These are phyloP conservation scores for Leptopilina boulardi DNA, from an alignment of 1,140 invertebrate species.

Conservation along the genomic window DNA sequence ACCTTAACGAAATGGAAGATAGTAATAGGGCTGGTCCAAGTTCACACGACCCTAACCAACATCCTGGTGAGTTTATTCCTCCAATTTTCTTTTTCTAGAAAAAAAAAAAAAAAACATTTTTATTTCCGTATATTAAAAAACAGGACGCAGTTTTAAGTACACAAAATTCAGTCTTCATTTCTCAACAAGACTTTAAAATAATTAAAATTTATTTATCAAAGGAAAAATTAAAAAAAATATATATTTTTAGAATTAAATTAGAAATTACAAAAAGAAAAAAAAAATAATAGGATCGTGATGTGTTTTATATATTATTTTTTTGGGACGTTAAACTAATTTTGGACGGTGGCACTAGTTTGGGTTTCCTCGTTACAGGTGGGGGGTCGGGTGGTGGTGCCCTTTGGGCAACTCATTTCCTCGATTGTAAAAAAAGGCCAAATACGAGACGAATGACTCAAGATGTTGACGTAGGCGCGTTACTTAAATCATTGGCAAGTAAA, in stretches of 20 bases:
- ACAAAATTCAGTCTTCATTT: neutral
- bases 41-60: conserved; percentile 74
- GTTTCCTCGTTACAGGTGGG: conserved; percentile 76
- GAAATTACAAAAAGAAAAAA: too few species aligned
- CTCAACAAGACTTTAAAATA: too few species aligned
- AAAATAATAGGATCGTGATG: neutral
- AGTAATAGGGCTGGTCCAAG: conserved; percentile 75
- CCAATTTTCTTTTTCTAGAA: conserved; percentile 35
- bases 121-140: conserved; percentile 36
- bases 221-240: too few species aligned
- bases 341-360: conserved; percentile 72
- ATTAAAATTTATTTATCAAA: too few species aligned
- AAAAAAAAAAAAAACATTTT: too few species aligned
- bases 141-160: neutral
- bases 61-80: conserved; percentile 72
- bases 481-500: conserved; percentile 72
- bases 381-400: conserved; percentile 64
- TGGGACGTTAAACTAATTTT: conserved; percentile 61
- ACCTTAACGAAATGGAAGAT: conserved; percentile 80
- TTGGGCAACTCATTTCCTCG: conserved; percentile 71
- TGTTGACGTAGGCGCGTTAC: conserved; percentile 72
- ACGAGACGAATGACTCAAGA: conserved; percentile 63
- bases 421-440: conserved; percentile 68
- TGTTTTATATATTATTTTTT: conserved; percentile 57
- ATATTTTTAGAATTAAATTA: too few species aligned